Conservation (phyloP, 2,797 vertebrate genomes). For the Chloroceryle amazona region DNA sequence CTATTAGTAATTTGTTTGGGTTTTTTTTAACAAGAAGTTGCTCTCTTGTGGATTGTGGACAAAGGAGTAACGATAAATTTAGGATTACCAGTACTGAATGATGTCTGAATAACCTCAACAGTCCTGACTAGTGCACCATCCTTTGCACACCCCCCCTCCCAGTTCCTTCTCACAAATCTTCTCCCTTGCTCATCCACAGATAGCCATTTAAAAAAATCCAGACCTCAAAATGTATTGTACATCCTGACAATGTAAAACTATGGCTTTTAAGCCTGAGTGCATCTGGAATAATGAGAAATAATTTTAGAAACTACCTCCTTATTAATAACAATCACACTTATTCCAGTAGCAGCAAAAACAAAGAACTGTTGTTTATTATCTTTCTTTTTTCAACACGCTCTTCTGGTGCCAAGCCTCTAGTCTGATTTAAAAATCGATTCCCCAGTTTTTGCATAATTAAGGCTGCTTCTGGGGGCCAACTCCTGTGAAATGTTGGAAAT, state of each 20-base stretch:
- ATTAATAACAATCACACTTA: conserved; percentile 62
- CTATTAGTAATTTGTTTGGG: neutral
- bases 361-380: conserved; percentile 61
- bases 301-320: conserved; percentile 63
- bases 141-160: neutral
- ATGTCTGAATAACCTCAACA: neutral
- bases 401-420: neutral
- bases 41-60: neutral
- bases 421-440: neutral
- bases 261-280: conserved; percentile 27
- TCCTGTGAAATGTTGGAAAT: neutral
- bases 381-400: conserved; percentile 57
- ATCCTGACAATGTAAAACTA: conserved; percentile 21
- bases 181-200: neutral
- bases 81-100: neutral
- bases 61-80: neutral
- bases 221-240: neutral
- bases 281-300: conserved; percentile 63
- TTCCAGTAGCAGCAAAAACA: conserved; percentile 53
- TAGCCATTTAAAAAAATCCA: neutral
- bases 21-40: neutral
- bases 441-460: neutral
- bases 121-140: neutral
- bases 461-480: neutral
- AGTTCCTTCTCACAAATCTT: neutral